These are phyloP conservation scores for Formica selysi DNA, from an alignment of 1,140 invertebrate genomes.

Conservation along the genomic window DNA sequence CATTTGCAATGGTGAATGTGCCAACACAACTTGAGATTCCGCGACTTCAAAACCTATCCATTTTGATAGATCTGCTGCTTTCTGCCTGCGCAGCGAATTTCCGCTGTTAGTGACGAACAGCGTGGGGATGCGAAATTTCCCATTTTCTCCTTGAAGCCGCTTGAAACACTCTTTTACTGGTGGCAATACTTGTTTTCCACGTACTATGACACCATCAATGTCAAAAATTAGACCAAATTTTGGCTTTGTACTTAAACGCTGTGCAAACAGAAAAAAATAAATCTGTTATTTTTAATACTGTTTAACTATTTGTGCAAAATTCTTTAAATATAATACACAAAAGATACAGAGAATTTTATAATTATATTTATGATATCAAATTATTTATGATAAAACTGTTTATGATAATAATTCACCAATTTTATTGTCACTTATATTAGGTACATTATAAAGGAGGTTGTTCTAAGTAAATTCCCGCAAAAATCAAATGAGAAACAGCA, in stretches of 20 bases:
- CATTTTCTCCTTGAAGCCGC: conserved; percentile 87
- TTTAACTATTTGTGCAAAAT: neutral
- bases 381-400: neutral
- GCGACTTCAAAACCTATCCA: conserved; percentile 89
- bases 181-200: conserved; percentile 89
- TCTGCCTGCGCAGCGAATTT: conserved; percentile 88
- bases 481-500: too few species aligned
- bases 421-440: too few species aligned
- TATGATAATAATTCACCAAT: too few species aligned
- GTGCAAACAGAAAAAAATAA: conserved; percentile 57
- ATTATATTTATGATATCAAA: neutral
- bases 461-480: too few species aligned
- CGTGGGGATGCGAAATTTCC: conserved; percentile 89
- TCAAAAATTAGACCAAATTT: conserved; percentile 91
- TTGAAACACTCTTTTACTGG: conserved; percentile 88
- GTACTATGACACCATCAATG: conserved; percentile 91
- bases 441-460: too few species aligned
- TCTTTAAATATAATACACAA: conserved; percentile 9
- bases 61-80: conserved; percentile 89
- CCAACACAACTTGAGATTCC: conserved; percentile 91
- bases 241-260: conserved; percentile 82
- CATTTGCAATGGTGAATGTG: conserved; percentile 90
- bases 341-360: neutral
- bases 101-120: conserved; percentile 91
- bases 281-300: conserved; percentile 2